These are phyloP conservation scores for Adelphocoris suturalis DNA, from an alignment of 2,888 invertebrate genomes.

Conservation along the genomic window DNA sequence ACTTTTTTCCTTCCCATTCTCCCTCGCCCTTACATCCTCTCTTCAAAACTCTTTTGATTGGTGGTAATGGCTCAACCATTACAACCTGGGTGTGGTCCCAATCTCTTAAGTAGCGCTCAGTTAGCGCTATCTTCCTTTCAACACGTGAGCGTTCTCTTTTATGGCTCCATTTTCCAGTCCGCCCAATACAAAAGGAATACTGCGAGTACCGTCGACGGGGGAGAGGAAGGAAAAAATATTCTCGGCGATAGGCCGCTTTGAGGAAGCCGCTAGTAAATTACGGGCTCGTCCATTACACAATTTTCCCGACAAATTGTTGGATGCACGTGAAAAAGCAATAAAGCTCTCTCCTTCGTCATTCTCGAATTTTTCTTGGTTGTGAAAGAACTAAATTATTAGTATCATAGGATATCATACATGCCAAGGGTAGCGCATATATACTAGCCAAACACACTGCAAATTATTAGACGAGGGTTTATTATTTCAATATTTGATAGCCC, in stretches of 20 bases:
- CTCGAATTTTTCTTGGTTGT: neutral
- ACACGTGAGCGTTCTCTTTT: slow-evolving; percentile 69
- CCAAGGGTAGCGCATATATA: no score
- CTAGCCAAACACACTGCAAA: no score
- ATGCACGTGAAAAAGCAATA: slow-evolving; percentile 43
- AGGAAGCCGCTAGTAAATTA: slow-evolving; percentile 28
- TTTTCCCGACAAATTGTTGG: slow-evolving; percentile 56
- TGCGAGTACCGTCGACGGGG: neutral
- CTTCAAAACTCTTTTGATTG: slow-evolving; percentile 59
- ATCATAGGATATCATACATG: no score
- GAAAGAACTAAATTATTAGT: neutral
- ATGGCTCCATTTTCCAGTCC: slow-evolving; percentile 63
- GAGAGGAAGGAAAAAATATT: neutral
- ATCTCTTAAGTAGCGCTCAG: slow-evolving; percentile 69
- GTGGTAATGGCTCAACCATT: slow-evolving; percentile 70
- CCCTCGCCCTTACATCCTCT: slow-evolving; percentile 9
- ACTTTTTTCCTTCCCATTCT: neutral
- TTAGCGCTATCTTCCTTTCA: slow-evolving; percentile 70
- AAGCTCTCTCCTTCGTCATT: neutral
- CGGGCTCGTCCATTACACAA: slow-evolving; percentile 21
- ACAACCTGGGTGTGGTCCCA: slow-evolving; percentile 69
- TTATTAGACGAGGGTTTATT: no score
- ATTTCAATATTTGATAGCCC: no score
- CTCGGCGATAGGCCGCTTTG: slow-evolving; percentile 32
- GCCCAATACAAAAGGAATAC: slow-evolving; percentile 23